Evolutionary conservation across 2,113 vertebrate genomes (phyloP), one percentile per base, ranked within the genome.

Genomic region (Leptocoma aspasia): DNA sequence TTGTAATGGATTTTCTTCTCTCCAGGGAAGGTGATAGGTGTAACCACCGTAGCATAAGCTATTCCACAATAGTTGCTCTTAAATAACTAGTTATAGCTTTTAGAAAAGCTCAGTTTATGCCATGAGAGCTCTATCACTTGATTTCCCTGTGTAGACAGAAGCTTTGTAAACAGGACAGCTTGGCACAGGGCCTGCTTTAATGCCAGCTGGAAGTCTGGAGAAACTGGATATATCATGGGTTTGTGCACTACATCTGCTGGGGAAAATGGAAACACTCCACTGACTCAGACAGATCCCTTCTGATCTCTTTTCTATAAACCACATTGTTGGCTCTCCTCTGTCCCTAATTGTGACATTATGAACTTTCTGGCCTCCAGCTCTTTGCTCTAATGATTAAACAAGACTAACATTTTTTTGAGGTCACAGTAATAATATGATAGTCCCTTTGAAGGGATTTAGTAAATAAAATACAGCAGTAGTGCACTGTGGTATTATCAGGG

Each of bases 301-400:
- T 92, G 66, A 65, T 82, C 35, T 78, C 63, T 80, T 78, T 90
- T 75, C 54, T 50, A 4, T 66, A 50, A 96, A 87, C 81, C 41
- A 85, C 57, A 54, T 7, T 65, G 75, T 35, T 89, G 86, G 87
- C 91, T 91, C 45, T 94, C 69, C 72, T 56, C 78, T 79, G 66
- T 50, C 28, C 37, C 16, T 89, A 69, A 65, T 1, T 87, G 41
- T 19, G 90, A 42, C 76, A 68, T 71, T 92, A 89, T 21, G 31
- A 95, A 72, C 81, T 76, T 90, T 82, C 70, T 95, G 91, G 91
- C 75, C 41, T 91, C 59, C 61, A 54, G 70, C 57, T 82, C 53
- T 91, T 95, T 87, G 33, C 89, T 92, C 70, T 92, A 91, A 95
- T 1, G 45, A 91, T 89, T 82, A 90, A 97, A 95, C 49, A 95